Evolutionary conservation across 2,113 vertebrate genomes (phyloP), one percentile per base, ranked within the genome.

Genomic region (Cyrtonyx montezumae): DNA sequence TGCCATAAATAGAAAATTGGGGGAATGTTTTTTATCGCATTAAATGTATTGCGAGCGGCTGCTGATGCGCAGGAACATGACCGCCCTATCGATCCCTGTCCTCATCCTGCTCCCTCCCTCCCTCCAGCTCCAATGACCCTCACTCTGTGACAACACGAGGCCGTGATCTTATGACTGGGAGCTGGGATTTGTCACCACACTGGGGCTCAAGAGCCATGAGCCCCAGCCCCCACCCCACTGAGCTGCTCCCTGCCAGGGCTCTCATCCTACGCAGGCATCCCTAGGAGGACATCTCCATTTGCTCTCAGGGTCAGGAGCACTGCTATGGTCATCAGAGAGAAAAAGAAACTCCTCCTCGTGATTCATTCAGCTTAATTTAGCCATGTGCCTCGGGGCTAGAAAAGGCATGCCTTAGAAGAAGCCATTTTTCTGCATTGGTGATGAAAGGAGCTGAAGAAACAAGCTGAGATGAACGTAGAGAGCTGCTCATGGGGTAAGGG

Each of bases 1-100:
- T 92, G 68, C 92, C 89, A 93, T 18, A 93, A 93, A 96, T 91
- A 95, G 91, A 56, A 92, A 74, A 79, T 0, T 20, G 92, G 86
- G 66, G 46, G 87, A 77, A 90, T 10, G 77, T 46, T 68, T 89
- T 91, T 89, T 11, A 78, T 70, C 1, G 30, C 15, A 53, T 56
- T 62, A 87, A 69, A 91, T 14, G 9, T 0, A 40, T 59, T 59
- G 76, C 2, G 8, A 18, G 74, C 71, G 40, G 83, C 91, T 70
- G 71, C 82, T 70, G 88, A 62, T 62, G 86, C 1, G 0, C 79
- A 37, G 65, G 15, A 75, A 73, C 84, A 74, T 21, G 67, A 43
- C 30, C 1, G 5, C 40, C 32, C 71, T 30, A 92, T 92, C 7
- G 82, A 94, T 95, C 92, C 13, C 56, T 2, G 5, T 3, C n/a